A percentile compares a stretch with the other conserved stretches of the same genome.
These are phyloP conservation scores for Eleginops maclovinus DNA, from an alignment of 2,113 vertebrate species.

Conservation along the genomic window DNA sequence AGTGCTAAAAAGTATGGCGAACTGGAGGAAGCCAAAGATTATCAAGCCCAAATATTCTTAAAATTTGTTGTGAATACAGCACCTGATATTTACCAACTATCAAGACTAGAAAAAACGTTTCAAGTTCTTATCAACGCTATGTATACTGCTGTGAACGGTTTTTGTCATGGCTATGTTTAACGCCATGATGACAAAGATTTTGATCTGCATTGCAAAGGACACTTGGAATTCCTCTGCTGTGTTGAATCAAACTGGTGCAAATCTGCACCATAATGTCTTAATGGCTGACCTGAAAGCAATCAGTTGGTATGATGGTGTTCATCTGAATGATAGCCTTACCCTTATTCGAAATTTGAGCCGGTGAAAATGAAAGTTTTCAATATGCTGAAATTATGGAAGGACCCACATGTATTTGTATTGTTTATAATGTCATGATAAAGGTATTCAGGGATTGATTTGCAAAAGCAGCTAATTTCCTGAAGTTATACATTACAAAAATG, in stretches of 20 bases:
- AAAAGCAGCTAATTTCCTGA: not conserved
- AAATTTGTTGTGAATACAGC: conserved; percentile 1
- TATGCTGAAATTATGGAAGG: not conserved
- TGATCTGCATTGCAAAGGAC: conserved; percentile 18
- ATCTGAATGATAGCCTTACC: not conserved
- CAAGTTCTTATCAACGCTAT: conserved; percentile 22
- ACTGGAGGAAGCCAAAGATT: not conserved
- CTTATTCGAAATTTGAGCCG: not conserved
- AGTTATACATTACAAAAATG: not conserved
- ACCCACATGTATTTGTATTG: not conserved
- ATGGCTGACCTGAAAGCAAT: not conserved
- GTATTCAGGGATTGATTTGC: not conserved
- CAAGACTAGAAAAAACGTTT: conserved; percentile 12
- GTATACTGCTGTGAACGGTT: conserved; percentile 60
- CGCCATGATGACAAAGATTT: conserved; percentile 43
- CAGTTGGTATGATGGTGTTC: not conserved
- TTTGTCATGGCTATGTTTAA: conserved; percentile 52
- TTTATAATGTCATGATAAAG: not conserved
- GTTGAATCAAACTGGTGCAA: too few species aligned
- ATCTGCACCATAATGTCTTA: conserved; percentile 2
- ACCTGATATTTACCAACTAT: conserved; percentile 1
- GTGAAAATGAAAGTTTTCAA: not conserved
- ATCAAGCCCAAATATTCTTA: conserved; percentile 3
- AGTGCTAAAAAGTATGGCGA: not conserved
- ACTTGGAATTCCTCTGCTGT: too few species aligned